Conservation (phyloP, 2,888 invertebrate species). For the Apotomis betuletana region DNA sequence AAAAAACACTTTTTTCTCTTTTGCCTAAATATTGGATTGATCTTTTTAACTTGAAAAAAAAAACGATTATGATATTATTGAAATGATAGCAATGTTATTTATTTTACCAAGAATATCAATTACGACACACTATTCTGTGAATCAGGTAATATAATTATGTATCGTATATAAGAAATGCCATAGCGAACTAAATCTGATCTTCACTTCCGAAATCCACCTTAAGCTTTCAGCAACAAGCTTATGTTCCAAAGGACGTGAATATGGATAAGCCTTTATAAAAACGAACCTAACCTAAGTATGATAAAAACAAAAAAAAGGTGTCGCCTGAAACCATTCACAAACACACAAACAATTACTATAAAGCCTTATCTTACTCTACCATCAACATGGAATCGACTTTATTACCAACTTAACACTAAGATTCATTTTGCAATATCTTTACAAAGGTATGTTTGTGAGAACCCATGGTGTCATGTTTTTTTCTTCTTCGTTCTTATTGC, state of each 20-base stretch:
- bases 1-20: too few species aligned
- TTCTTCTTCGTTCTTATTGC: slow-evolving; percentile 5
- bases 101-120: too few species aligned
- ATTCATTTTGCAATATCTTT: slow-evolving; percentile 16
- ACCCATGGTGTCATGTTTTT: slow-evolving; percentile 23
- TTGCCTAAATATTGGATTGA: too few species aligned
- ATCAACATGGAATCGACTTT: background rate
- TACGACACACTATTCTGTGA: too few species aligned
- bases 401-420: background rate
- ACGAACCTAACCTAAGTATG: background rate
- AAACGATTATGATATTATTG: too few species aligned
- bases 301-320: slow-evolving; percentile 21
- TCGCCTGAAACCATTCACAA: slow-evolving; percentile 28
- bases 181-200: too few species aligned
- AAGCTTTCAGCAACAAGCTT: too few species aligned
- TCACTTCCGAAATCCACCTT: too few species aligned
- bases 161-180: too few species aligned
- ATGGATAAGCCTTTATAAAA: background rate
- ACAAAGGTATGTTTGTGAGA: slow-evolving; percentile 16
- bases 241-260: background rate
- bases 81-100: too few species aligned
- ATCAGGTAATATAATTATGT: too few species aligned
- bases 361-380: background rate
- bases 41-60: too few species aligned
- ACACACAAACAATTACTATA: slow-evolving; percentile 5